These are phyloP conservation scores for Phlogophora meticulosa DNA, from an alignment of 2,888 invertebrate species.

Conservation along the genomic window DNA sequence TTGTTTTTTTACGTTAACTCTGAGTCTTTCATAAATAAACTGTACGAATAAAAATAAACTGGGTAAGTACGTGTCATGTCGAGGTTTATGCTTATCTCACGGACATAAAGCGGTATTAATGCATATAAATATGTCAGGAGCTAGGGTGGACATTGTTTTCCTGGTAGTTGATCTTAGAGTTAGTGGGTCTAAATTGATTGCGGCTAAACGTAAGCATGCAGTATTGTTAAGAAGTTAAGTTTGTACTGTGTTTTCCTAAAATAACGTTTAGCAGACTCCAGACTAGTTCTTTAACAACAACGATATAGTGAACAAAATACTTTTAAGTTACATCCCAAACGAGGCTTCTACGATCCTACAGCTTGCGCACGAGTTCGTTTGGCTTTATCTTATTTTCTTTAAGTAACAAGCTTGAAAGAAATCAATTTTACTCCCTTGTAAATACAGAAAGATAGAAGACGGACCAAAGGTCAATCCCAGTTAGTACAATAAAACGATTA, in stretches of 20 bases:
- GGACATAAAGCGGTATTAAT: conserved; percentile 86
- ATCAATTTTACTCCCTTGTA: background rate
- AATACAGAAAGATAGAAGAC: background rate
- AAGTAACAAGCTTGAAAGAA: too few species aligned
- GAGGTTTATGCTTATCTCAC: conserved; percentile 87
- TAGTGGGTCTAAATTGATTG: background rate
- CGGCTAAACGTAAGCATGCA: background rate
- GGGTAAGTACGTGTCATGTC: conserved; percentile 80
- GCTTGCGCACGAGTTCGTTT: too few species aligned
- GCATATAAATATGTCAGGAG: conserved; percentile 87
- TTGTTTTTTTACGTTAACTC: conserved; percentile 31
- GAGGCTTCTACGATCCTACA: too few species aligned
- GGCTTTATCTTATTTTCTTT: too few species aligned
- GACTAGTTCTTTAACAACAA: too few species aligned
- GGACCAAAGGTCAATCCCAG: background rate
- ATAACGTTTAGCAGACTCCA: background rate
- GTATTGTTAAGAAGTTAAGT: background rate
- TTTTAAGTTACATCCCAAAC: too few species aligned
- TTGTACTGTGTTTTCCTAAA: background rate
- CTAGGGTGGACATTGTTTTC: conserved; percentile 58
- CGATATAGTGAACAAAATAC: too few species aligned
- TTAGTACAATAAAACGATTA: conserved; percentile 33
- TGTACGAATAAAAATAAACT: conserved; percentile 82
- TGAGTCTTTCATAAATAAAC: conserved; percentile 79
- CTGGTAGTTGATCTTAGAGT: conserved; percentile 24